phyloP scores from a whole-genome alignment of 2,113 vertebrate species.

The Pterocles burchelli region DNA sequence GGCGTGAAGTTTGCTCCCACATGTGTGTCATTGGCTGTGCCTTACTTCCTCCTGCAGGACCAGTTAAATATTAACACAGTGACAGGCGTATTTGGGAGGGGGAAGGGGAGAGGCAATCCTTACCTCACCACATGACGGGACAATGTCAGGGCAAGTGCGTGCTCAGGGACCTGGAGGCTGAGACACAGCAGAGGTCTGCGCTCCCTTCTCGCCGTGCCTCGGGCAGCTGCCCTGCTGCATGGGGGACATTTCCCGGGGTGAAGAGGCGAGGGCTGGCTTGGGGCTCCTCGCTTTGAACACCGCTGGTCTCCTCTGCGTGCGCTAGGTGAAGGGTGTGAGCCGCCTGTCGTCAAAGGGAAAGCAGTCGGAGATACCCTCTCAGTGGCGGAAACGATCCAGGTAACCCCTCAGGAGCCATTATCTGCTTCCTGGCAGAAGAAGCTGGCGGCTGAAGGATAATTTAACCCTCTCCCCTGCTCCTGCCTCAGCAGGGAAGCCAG shows the following conservation, averaged over 20 bases:
- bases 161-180: not conserved
- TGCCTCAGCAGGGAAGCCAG: not conserved
- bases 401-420: not conserved
- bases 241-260: rapidly evolving
- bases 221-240: rapidly evolving
- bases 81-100: not conserved
- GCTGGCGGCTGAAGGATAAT: not conserved
- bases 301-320: rapidly evolving
- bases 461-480: not conserved
- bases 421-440: not conserved
- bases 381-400: not conserved
- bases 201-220: not conserved
- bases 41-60: not conserved
- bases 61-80: constrained; percentile 41
- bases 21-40: not conserved
- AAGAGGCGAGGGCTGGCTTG: not conserved
- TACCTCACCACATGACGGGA: not conserved
- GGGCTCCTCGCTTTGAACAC: not conserved
- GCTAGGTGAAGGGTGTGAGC: rapidly evolving
- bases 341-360: not conserved
- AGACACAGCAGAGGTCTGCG: not conserved
- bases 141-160: not conserved
- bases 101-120: not conserved
- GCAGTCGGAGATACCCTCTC: not conserved
- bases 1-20: not conserved